Conservation (phyloP, 2,797 vertebrate genomes). For the Uromys caudimaculatus region DNA sequence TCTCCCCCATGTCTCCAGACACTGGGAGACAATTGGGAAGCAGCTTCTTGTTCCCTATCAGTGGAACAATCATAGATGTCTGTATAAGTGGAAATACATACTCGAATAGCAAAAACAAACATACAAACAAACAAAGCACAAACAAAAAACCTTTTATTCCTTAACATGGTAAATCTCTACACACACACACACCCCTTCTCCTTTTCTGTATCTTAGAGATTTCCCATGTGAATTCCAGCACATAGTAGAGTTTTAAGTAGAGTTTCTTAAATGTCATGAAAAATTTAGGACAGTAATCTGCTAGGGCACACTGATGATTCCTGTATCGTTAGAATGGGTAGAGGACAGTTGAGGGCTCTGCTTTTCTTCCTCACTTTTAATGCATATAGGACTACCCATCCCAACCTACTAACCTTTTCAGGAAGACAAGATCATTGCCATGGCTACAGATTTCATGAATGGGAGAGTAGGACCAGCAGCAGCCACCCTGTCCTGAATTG, state of each 20-base stretch:
- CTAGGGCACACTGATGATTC: background rate
- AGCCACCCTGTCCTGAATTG: background rate
- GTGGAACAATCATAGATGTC: background rate
- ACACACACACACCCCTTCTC: background rate
- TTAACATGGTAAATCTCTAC: background rate
- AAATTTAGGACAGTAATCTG: background rate
- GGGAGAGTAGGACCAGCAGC: slow-evolving; percentile 43
- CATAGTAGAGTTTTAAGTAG: background rate
- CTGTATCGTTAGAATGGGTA: background rate
- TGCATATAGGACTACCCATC: background rate
- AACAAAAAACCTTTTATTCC: background rate
- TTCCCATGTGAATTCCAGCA: background rate
- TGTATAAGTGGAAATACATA: background rate
- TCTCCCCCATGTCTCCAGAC: background rate
- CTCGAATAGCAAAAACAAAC: background rate
- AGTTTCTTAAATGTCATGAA: background rate
- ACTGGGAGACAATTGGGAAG: background rate
- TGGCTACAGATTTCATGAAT: slow-evolving; percentile 69
- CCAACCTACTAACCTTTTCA: slow-evolving; percentile 44
- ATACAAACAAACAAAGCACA: too few species aligned
- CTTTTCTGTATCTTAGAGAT: background rate
- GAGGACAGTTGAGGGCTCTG: background rate
- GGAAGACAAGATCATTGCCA: slow-evolving; percentile 58
- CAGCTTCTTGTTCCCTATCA: background rate
- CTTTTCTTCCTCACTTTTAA: slow-evolving; percentile 28